Percentiles rank a stretch among this genome's conserved stretches.
These are phyloP conservation scores for Taeniopygia guttata DNA, from an alignment of 2,797 vertebrate species.

Conservation along the genomic window DNA sequence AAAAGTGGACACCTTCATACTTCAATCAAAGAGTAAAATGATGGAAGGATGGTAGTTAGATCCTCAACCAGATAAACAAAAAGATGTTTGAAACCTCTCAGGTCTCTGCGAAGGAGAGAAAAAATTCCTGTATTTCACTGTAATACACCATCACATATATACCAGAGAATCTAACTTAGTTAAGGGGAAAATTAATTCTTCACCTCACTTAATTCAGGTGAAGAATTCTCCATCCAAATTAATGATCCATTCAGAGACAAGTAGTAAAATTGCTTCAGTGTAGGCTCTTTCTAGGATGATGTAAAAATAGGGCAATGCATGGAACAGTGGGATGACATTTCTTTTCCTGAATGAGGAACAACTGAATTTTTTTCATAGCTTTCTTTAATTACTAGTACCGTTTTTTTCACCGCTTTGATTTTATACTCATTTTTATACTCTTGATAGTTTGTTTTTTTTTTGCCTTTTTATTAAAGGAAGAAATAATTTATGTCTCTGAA, in stretches of 20 bases:
- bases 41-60: neutral
- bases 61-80: neutral
- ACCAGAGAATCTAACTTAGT: neutral
- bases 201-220: neutral
- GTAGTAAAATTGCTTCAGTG: neutral
- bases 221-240: neutral
- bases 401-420: neutral
- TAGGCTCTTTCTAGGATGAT: neutral
- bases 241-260: neutral
- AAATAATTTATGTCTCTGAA: neutral
- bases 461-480: neutral
- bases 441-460: neutral
- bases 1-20: neutral
- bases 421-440: neutral
- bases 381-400: neutral
- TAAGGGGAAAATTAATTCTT: neutral
- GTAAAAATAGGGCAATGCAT: neutral
- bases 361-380: neutral
- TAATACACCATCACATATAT: neutral
- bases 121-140: neutral
- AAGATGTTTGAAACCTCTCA: rapidly evolving
- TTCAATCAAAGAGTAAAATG: neutral
- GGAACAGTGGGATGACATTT: neutral
- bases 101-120: neutral
- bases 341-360: neutral